Percentiles rank a stretch among this genome's conserved stretches.
Evolutionary conservation across 2,797 vertebrate genomes (phyloP).

Genomic region (Hippoglossus hippoglossus): DNA sequence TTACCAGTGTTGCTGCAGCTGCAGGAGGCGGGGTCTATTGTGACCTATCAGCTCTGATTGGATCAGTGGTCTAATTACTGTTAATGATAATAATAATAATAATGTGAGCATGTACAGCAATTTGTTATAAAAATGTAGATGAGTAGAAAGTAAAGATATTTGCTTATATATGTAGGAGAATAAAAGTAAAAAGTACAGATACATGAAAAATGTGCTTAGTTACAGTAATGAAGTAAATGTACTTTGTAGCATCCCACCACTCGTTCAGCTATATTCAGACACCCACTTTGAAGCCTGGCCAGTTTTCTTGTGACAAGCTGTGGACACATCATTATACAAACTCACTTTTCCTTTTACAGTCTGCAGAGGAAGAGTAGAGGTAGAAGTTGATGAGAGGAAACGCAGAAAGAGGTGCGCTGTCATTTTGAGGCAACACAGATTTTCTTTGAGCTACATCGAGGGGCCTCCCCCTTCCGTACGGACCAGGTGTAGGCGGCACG

Average conservation of each 20-base stretch:
- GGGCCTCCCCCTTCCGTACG: constrained; percentile 1
- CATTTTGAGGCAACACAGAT: constrained; percentile 67
- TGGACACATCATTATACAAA: constrained; percentile 64
- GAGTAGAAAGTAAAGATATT: too few species aligned
- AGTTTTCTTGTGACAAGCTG: constrained; percentile 72
- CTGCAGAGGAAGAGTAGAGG: constrained; percentile 32
- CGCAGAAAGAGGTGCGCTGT: constrained; percentile 41
- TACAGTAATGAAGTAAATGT: too few species aligned
- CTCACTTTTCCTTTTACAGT: constrained; percentile 51
- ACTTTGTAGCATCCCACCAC: constrained; percentile 11
- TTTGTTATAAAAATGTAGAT: too few species aligned
- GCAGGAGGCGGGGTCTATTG: too few species aligned
- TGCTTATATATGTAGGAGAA: too few species aligned
- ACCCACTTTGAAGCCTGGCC: constrained; percentile 63
- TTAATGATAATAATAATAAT: too few species aligned
- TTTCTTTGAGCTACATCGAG: constrained; percentile 46
- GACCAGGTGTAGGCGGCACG: constrained; percentile 20
- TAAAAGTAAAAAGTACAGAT: too few species aligned
- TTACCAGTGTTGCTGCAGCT: too few species aligned
- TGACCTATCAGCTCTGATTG: too few species aligned
- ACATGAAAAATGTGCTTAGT: too few species aligned
- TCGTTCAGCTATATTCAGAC: constrained; percentile 46
- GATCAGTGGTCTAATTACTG: too few species aligned
- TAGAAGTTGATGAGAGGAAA: constrained; percentile 28
- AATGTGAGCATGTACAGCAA: too few species aligned